Percentiles rank a stretch among this genome's conserved stretches.
phyloP scores from a whole-genome alignment of 2,797 vertebrate genomes.

The Synaphobranchus kaupii region DNA sequence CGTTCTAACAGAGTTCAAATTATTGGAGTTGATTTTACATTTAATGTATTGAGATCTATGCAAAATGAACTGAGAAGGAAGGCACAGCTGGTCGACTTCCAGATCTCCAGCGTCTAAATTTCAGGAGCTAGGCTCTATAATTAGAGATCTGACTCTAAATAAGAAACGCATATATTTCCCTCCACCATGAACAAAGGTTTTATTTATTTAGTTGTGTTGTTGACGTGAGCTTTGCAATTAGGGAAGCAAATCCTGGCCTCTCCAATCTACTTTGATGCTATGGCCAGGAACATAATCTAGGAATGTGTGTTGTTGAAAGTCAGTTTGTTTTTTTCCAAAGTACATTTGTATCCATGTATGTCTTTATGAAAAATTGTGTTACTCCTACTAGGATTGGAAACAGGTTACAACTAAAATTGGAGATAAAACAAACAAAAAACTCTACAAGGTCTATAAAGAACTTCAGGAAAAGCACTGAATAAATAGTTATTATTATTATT shows the following conservation, averaged over 20 bases:
- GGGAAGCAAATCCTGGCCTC: neutral
- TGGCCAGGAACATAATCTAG: neutral
- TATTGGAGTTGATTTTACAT: neutral
- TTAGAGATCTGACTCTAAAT: neutral
- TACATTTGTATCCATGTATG: slow-evolving; percentile 22
- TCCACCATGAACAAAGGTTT: neutral
- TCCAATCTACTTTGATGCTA: slow-evolving; percentile 4
- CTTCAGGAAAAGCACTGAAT: too few species aligned
- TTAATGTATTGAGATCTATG: neutral
- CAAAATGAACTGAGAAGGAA: neutral
- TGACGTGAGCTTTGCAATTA: slow-evolving; percentile 4
- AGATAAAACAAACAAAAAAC: too few species aligned
- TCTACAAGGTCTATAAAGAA: too few species aligned
- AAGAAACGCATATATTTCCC: neutral
- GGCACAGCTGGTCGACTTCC: neutral
- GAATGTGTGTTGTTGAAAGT: neutral
- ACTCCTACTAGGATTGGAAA: too few species aligned
- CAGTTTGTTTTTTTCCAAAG: slow-evolving; percentile 9
- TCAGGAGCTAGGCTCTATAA: neutral
- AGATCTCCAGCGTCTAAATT: neutral
- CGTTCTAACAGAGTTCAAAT: neutral
- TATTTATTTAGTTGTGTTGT: neutral
- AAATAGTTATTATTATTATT: too few species aligned
- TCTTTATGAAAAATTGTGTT: neutral
- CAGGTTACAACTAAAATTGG: too few species aligned